Percentiles rank a stretch among this genome's conserved stretches.
phyloP scores from a whole-genome alignment of 1,140 invertebrate species.

The Musca vetustissima region DNA sequence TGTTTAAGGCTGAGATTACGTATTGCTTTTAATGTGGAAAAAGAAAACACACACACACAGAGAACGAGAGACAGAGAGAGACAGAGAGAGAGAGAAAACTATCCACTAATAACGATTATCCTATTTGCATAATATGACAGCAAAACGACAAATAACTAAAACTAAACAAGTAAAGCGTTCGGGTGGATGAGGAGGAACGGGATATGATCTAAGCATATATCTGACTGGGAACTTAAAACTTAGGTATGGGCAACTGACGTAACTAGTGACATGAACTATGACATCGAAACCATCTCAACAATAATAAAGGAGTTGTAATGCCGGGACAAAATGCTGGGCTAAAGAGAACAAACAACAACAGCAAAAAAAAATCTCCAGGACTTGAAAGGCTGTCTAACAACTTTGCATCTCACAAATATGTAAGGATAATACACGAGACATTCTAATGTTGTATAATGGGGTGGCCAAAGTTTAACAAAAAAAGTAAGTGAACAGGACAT shows the following conservation, averaged over 20 bases:
- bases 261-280: too few relatives aligned
- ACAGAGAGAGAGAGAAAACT: conserved; percentile 34
- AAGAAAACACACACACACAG: background rate
- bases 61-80: too few relatives aligned
- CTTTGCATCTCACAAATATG: background rate
- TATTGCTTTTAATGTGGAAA: too few relatives aligned
- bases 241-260: too few relatives aligned
- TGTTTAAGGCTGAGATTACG: too few relatives aligned
- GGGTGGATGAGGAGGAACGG: background rate
- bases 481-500: background rate
- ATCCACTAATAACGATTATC: conserved; percentile 55
- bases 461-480: background rate
- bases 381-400: conserved; percentile 18
- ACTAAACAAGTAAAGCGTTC: conserved; percentile 9
- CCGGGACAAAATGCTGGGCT: too few relatives aligned
- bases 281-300: too few relatives aligned
- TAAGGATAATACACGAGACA: conserved; percentile 2
- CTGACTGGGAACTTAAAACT: too few relatives aligned
- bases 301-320: too few relatives aligned
- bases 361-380: too few relatives aligned
- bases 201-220: too few relatives aligned
- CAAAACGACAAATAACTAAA: conserved; percentile 49
- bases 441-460: conserved; percentile 6
- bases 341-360: too few relatives aligned
- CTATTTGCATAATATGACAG: conserved; percentile 54